Base-by-base conservation (phyloP, 1,140 invertebrate species). In the Heliothis subflexa region DNA sequence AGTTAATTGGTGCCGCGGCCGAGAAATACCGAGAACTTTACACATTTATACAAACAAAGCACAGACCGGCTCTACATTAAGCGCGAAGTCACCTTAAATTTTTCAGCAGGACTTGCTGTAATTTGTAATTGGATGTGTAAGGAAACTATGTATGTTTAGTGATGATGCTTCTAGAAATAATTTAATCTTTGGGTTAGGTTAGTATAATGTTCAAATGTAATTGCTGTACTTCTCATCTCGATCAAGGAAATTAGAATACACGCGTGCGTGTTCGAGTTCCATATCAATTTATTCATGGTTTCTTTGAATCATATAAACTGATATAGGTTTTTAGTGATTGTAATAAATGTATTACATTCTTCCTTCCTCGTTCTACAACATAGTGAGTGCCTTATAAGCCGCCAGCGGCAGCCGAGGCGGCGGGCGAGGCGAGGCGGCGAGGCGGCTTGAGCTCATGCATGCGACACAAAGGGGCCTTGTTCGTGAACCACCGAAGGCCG, bases 401-500 rank as follows among this genome's bases (percentile, higher is more conserved):
- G 50, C 52, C 25, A 57, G 52, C 62, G 57, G 57, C 25, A 21
- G 40, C 13, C 14, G 33, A 64, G 62, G 40, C 54, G 16, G 54
- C 40, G 62, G 33, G 61, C 40, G 61, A 45, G 33, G 16, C 61
- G 54, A 18, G 28, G 47, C 18, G 40, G 28, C 55, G 40, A 74
- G 72, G 33, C 49, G 61, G 61, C 18, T 61, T 71, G 64, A 66
- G 61, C 76, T 78, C 76, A 54, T 40, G 55, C 50, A 54, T 64
- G 73, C 66, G 68, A 88, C 83, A 90, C 88, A 91, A 91, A 89
- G 90, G 82, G 84, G 85, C 92, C 91, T 93, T 91, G 89, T 88
- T 91, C 88, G 85, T 91, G 89, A 89, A 91, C 89, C 89, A 87
- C 78, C 83, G 92, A 93, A 93, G 92, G 90, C 82, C 92, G 84